Conservation (phyloP, 2,113 vertebrate genomes). For the Ceyx cyanopectus region DNA sequence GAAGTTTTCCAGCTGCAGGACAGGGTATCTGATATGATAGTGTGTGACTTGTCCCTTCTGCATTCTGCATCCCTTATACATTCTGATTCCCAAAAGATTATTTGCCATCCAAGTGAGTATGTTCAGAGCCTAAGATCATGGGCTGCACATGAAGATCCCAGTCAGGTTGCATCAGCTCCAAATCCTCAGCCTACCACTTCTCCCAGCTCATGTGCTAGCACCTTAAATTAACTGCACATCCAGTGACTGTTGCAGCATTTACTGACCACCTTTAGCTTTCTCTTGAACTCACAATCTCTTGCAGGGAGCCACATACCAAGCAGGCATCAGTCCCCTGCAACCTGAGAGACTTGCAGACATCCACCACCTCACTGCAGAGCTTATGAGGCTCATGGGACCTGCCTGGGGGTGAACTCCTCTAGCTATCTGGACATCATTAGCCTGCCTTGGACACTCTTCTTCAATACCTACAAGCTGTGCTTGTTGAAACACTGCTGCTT, state of each 20-base stretch:
- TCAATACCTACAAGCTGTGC: not conserved
- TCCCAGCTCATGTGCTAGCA: not conserved
- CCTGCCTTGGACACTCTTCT: not conserved
- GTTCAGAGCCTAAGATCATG: not conserved
- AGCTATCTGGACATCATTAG: not conserved
- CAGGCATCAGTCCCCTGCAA: not conserved
- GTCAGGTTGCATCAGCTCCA: conserved; percentile 8
- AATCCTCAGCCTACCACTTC: conserved; percentile 9
- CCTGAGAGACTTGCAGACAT: not conserved
- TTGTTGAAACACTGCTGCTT: not conserved
- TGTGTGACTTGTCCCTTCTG: not conserved
- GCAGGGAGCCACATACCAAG: not conserved
- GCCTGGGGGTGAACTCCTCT: not conserved
- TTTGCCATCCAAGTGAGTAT: not conserved
- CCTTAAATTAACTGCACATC: conserved; percentile 23
- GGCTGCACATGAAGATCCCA: not conserved
- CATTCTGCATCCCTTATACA: not conserved
- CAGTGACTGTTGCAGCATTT: not conserved
- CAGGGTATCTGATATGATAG: not conserved
- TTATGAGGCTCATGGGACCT: not conserved
- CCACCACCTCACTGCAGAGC: not conserved
- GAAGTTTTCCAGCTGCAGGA: conserved; percentile 1
- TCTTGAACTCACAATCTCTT: not conserved
- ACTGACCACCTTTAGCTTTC: not conserved
- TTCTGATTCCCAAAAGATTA: not conserved